A percentile compares a stretch with the other conserved stretches of the same genome.
Evolutionary conservation across 2,113 vertebrate genomes (phyloP).

Genomic region (Ardeotis arabs): DNA sequence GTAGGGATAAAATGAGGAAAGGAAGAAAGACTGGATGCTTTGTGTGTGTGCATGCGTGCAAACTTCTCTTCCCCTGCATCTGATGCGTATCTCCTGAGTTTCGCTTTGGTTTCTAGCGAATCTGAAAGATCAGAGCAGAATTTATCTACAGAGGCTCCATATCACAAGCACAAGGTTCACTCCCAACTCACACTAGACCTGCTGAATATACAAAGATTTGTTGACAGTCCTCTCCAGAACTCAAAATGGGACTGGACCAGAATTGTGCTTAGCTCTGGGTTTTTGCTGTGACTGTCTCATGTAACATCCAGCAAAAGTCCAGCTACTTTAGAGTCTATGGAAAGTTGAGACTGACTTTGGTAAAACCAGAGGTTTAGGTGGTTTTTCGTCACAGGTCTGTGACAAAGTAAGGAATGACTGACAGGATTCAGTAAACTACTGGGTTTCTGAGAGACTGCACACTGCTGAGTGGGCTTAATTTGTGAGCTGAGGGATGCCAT

Average conservation of each 20-base stretch:
- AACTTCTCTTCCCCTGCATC: neutral
- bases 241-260: neutral
- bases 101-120: neutral
- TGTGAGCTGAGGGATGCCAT: conserved; percentile 16
- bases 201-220: neutral
- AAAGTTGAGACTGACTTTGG: neutral
- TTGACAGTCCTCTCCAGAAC: neutral
- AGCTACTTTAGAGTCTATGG: neutral
- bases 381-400: neutral
- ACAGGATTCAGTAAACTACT: neutral
- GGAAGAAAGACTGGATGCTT: neutral
- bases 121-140: neutral
- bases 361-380: neutral
- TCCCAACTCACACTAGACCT: neutral
- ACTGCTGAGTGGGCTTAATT: neutral
- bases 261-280: neutral
- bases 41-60: neutral
- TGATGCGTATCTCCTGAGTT: neutral
- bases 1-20: fast-evolving
- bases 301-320: neutral
- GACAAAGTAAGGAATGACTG: neutral
- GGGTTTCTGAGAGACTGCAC: neutral
- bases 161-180: neutral
- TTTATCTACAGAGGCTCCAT: neutral
- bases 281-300: neutral